phyloP scores from a whole-genome alignment of 2,888 invertebrate genomes.

The Hemicrepidius hirtus region DNA sequence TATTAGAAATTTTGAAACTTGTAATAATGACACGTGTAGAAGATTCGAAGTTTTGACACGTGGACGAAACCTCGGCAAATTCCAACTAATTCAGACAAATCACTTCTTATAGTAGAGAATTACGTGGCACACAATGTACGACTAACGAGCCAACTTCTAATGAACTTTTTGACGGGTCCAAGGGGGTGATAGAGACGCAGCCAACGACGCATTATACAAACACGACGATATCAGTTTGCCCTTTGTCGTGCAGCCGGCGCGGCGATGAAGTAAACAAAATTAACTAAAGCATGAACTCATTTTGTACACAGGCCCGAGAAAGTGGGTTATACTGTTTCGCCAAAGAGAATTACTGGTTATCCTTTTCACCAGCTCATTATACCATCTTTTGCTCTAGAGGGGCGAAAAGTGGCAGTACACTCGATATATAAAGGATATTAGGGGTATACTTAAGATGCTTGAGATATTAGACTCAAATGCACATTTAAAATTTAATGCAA shows the following conservation, averaged over 20 bases:
- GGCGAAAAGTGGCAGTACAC: neutral
- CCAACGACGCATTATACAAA: slow-evolving; percentile 47
- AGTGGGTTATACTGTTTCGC: slow-evolving; percentile 8
- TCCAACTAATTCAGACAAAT: slow-evolving; percentile 51
- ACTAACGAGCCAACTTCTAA: slow-evolving; percentile 52
- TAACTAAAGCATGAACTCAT: slow-evolving; percentile 55
- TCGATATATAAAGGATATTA: too few relatives aligned
- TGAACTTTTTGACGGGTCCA: slow-evolving; percentile 43
- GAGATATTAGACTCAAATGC: slow-evolving; percentile 8
- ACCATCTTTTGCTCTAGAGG: neutral
- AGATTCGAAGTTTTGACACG: slow-evolving; percentile 5
- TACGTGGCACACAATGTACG: slow-evolving; percentile 47
- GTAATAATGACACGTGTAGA: slow-evolving; percentile 15
- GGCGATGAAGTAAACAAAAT: slow-evolving; percentile 56
- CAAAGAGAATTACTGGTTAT: neutral
- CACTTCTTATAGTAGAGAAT: slow-evolving; percentile 51
- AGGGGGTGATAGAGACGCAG: slow-evolving; percentile 40
- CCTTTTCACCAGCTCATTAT: slow-evolving; percentile 1
- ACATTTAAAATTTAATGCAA: slow-evolving; percentile 22
- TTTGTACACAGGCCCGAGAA: slow-evolving; percentile 30
- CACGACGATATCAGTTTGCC: slow-evolving; percentile 33
- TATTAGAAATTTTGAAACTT: slow-evolving; percentile 15
- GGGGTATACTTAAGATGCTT: too few relatives aligned
- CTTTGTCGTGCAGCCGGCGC: slow-evolving; percentile 49
- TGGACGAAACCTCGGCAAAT: slow-evolving; percentile 9